These are phyloP conservation scores for Apis cerana DNA, from an alignment of 1,140 invertebrate genomes.

Conservation along the genomic window DNA sequence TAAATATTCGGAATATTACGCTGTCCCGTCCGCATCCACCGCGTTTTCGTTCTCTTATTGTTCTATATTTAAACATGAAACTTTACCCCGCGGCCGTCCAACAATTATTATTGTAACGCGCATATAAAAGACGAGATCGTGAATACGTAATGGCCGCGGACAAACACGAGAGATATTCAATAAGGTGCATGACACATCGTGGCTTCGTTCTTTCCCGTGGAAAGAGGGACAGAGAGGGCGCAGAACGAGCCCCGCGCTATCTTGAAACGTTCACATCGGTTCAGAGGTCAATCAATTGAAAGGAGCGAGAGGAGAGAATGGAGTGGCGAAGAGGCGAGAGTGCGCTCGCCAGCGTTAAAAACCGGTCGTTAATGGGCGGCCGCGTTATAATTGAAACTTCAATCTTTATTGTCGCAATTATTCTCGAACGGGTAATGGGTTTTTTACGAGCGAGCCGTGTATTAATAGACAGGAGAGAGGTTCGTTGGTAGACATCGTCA, in stretches of 20 bases:
- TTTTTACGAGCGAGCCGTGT: conserved; percentile 34
- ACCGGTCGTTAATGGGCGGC: conserved; percentile 26
- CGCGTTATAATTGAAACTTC: conserved; percentile 49
- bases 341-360: not conserved
- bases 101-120: conserved; percentile 18
- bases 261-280: conserved; percentile 36
- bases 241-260: conserved; percentile 29
- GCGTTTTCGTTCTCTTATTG: conserved; percentile 14
- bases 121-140: not conserved
- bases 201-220: not conserved
- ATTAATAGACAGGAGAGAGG: conserved; percentile 39
- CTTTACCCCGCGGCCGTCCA: conserved; percentile 27
- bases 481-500: not conserved
- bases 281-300: conserved; percentile 45
- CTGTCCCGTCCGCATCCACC: not conserved
- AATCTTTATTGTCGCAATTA: conserved; percentile 48
- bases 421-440: conserved; percentile 29
- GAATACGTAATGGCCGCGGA: not conserved
- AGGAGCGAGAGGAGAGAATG: conserved; percentile 16
- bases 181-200: conserved; percentile 46
- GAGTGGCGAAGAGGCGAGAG: not conserved
- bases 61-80: conserved; percentile 46
- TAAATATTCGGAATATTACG: conserved; percentile 33
- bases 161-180: conserved; percentile 52
- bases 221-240: not conserved